Evolutionary conservation across 2,797 vertebrate species (phyloP).

Genomic region (Enteromius paludinosus): DNA sequence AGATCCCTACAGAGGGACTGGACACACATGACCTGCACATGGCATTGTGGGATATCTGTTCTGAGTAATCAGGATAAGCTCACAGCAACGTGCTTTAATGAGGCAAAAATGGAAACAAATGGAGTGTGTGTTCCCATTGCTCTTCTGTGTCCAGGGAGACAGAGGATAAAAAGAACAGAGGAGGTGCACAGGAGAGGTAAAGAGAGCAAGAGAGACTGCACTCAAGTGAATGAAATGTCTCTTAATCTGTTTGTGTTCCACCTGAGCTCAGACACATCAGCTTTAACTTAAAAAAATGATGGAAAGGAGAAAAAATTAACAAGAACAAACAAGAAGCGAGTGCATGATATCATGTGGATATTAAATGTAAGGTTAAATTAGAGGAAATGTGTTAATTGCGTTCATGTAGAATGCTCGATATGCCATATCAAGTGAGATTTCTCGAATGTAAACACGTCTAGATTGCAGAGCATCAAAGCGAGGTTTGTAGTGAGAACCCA

Average conservation of each 20-base stretch:
- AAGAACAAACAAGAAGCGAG: slow-evolving; percentile 3
- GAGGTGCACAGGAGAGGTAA: neutral
- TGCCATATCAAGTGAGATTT: slow-evolving; percentile 46
- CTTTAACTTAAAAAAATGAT: slow-evolving; percentile 20
- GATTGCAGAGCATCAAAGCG: neutral
- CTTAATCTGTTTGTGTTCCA: slow-evolving; percentile 63
- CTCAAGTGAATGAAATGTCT: slow-evolving; percentile 50
- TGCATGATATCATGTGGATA: neutral
- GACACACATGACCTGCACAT: slow-evolving; percentile 30
- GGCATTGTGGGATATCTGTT: slow-evolving; percentile 39
- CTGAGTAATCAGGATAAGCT: slow-evolving; percentile 45
- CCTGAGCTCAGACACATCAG: slow-evolving; percentile 55
- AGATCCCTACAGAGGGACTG: slow-evolving; percentile 13
- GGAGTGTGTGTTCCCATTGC: slow-evolving; percentile 51
- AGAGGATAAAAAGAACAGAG: slow-evolving; percentile 18
- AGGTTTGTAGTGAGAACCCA: neutral
- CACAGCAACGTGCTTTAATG: slow-evolving; percentile 51
- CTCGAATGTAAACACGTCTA: slow-evolving; percentile 22
- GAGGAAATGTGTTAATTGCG: slow-evolving; percentile 25
- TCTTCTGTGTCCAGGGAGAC: slow-evolving; percentile 46
- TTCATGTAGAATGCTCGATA: neutral
- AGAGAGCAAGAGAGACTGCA: slow-evolving; percentile 27
- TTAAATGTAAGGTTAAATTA: slow-evolving; percentile 23
- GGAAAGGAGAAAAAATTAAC: neutral
- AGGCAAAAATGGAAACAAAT: slow-evolving; percentile 62